phyloP scores from a whole-genome alignment of 2,888 invertebrate genomes.

The Pristionchus entomophagus region DNA sequence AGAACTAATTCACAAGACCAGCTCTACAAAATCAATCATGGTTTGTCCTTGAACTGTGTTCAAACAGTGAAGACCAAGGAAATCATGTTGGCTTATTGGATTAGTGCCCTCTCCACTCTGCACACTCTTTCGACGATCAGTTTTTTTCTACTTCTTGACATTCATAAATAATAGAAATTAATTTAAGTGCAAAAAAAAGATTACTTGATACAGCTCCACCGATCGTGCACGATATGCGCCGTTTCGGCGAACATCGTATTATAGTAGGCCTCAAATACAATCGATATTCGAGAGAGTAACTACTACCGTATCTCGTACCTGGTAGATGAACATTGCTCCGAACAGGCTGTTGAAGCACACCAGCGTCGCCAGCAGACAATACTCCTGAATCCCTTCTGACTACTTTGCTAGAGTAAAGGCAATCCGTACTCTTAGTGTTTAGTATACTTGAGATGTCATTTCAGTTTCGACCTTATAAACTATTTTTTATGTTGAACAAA shows the following conservation, averaged over 20 bases:
- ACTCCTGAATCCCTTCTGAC: neutral
- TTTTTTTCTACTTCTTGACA: neutral
- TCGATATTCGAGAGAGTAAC: neutral
- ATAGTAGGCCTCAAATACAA: neutral
- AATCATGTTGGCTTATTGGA: too few species aligned
- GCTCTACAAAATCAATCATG: too few species aligned
- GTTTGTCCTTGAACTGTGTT: too few species aligned
- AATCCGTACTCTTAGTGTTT: conserved; percentile 23
- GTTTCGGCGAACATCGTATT: neutral
- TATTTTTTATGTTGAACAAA: too few species aligned
- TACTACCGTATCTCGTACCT: neutral
- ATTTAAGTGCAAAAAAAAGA: neutral
- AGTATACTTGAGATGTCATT: neutral
- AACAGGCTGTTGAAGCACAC: conserved; percentile 35
- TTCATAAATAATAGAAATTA: neutral
- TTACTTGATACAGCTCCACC: conserved; percentile 25
- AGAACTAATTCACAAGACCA: too few species aligned
- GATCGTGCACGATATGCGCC: neutral
- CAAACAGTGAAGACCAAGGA: too few species aligned
- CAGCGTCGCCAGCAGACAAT: conserved; percentile 25
- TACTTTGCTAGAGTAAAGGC: too few species aligned
- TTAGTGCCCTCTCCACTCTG: too few species aligned
- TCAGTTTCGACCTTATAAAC: too few species aligned
- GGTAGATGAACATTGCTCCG: conserved; percentile 15
- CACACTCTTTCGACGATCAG: too few species aligned